These are phyloP conservation scores for Dromius quadrimaculatus DNA, from an alignment of 2,888 invertebrate genomes.

Conservation along the genomic window DNA sequence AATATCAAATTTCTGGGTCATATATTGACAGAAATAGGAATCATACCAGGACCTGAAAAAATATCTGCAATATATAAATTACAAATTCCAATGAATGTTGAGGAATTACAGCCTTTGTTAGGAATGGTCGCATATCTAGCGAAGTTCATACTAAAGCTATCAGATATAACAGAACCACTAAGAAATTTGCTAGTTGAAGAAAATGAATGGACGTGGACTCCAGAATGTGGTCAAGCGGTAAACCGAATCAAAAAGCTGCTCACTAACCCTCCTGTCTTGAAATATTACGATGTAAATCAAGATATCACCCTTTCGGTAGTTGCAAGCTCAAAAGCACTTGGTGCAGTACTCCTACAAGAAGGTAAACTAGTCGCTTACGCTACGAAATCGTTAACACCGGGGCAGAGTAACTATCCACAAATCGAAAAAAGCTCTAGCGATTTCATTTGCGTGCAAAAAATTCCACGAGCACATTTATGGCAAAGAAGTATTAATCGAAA, in stretches of 20 bases:
- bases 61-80: no score
- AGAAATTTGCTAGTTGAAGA: constrained; percentile 39
- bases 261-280: not conserved
- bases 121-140: no score
- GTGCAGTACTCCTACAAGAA: constrained; percentile 57
- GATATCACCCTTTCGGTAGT: constrained; percentile 55
- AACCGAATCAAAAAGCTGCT: not conserved
- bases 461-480: constrained; percentile 56
- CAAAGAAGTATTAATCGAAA: constrained; percentile 54
- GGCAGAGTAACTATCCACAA: no score
- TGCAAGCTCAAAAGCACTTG: constrained; percentile 54
- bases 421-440: no score
- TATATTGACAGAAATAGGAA: no score
- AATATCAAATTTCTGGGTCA: no score
- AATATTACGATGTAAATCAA: no score
- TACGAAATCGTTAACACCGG: constrained; percentile 56
- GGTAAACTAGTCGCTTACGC: constrained; percentile 57
- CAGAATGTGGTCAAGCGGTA: constrained; percentile 2
- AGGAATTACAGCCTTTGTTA: no score
- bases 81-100: no score
- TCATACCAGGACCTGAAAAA: no score
- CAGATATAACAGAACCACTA: constrained; percentile 42
- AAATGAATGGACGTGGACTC: constrained; percentile 5
- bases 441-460: no score
- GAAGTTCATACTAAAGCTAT: constrained; percentile 43